Percentiles rank a stretch among this genome's conserved stretches.
phyloP scores from a whole-genome alignment of 1,140 invertebrate species.

The Drosophila triauraria region DNA sequence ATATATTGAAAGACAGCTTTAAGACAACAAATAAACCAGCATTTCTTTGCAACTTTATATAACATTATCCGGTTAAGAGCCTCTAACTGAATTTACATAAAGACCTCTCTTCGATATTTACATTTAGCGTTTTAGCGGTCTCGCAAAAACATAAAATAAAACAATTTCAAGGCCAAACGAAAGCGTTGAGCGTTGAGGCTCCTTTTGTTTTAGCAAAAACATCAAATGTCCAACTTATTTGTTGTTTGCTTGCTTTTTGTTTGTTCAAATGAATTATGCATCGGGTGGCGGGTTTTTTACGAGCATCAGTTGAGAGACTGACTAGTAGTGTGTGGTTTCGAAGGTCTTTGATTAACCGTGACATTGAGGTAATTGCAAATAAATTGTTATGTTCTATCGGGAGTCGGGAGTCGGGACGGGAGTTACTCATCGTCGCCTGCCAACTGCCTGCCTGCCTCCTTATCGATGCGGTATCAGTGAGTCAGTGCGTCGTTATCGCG shows the following conservation, averaged over 20 bases:
- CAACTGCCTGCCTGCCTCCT: constrained; percentile 8
- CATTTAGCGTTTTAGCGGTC: constrained; percentile 15
- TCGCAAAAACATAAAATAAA: constrained; percentile 17
- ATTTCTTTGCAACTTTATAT: not conserved
- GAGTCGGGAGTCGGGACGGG: not conserved
- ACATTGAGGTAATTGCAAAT: constrained; percentile 21
- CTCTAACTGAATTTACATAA: constrained; percentile 24
- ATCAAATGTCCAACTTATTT: constrained; percentile 1
- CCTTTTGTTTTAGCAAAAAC: constrained; percentile 13
- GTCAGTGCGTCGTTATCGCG: constrained; percentile 29
- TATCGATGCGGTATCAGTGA: constrained; percentile 34
- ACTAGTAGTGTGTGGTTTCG: not conserved
- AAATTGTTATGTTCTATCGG: constrained; percentile 7
- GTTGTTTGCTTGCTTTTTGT: not conserved
- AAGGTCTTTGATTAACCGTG: constrained; percentile 6
- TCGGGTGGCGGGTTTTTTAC: not conserved
- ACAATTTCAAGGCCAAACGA: constrained; percentile 31
- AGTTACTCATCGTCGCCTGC: constrained; percentile 22
- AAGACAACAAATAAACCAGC: not conserved
- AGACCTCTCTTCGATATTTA: not conserved
- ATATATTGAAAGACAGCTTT: not conserved
- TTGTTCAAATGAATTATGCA: constrained; percentile 16
- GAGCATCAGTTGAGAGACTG: constrained; percentile 1
- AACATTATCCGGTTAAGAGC: not conserved
- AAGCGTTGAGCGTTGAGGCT: constrained; percentile 12